phyloP scores from a whole-genome alignment of 2,113 vertebrate species.

The Irena cyanogastra region DNA sequence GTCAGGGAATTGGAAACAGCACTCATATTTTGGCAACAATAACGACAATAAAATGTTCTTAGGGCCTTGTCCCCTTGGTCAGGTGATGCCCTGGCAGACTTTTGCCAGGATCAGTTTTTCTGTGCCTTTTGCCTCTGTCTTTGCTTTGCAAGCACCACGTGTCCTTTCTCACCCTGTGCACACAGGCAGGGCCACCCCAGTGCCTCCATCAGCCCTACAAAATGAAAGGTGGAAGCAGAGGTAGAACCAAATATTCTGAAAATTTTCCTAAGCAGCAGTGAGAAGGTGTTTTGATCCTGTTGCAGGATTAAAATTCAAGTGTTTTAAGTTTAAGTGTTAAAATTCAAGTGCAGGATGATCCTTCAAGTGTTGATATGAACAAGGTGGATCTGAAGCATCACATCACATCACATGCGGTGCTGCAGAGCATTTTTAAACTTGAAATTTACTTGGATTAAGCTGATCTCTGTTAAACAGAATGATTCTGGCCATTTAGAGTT shows the following conservation, averaged over 20 bases:
- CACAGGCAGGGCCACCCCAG: neutral
- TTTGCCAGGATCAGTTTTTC: neutral
- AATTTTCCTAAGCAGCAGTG: neutral
- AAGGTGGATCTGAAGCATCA: neutral
- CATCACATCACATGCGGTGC: neutral
- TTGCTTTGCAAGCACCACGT: neutral
- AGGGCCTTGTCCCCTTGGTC: neutral
- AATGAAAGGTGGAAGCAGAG: neutral
- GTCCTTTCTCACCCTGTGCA: fast-evolving
- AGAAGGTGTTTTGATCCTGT: neutral
- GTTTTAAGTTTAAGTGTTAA: neutral
- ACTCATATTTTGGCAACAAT: neutral
- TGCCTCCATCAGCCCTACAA: neutral
- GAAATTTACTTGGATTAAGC: neutral
- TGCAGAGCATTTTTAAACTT: neutral
- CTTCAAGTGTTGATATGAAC: neutral
- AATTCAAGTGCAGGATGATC: neutral
- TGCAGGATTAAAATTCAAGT: neutral
- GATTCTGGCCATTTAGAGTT: neutral
- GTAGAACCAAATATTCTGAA: neutral
- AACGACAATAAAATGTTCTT: neutral
- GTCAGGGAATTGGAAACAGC: neutral
- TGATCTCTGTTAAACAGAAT: neutral
- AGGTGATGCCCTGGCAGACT: neutral
- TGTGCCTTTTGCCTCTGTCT: neutral